Conservation (phyloP, 1,140 invertebrate species). For the Oedothorax gibbosus region DNA sequence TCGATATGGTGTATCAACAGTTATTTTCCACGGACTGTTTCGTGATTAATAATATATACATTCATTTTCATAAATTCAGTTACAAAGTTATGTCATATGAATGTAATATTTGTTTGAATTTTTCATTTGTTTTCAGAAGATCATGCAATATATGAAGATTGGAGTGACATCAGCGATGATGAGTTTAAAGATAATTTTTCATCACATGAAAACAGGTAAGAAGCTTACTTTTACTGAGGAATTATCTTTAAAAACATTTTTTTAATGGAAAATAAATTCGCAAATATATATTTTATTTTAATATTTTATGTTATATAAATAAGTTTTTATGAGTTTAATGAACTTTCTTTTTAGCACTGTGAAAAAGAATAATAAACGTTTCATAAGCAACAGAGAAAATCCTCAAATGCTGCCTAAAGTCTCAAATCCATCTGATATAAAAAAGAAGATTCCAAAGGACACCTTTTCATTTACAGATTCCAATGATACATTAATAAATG, state of each 20-base stretch:
- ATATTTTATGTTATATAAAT: neutral
- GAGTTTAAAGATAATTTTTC: constrained; percentile 40
- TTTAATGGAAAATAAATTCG: neutral
- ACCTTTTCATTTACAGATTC: constrained; percentile 56
- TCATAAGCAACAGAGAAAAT: neutral
- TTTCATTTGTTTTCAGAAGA: neutral
- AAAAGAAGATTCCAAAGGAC: constrained; percentile 8
- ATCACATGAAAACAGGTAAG: constrained; percentile 43
- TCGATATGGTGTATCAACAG: no score
- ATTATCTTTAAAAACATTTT: neutral
- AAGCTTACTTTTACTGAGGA: no score
- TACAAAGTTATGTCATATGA: no score
- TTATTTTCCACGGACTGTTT: no score
- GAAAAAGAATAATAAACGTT: constrained; percentile 38
- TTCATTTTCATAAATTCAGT: no score
- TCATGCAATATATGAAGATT: constrained; percentile 12
- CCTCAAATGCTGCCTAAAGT: constrained; percentile 9
- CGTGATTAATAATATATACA: no score
- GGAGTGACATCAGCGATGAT: constrained; percentile 54
- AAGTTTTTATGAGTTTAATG: neutral
- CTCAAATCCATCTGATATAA: neutral
- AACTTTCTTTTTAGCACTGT: constrained; percentile 28
- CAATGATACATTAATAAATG: constrained; percentile 54
- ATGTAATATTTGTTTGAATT: no score
- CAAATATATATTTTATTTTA: neutral